Evolutionary conservation across 1,140 invertebrate genomes (phyloP).

Genomic region (Goniozus legneri): DNA sequence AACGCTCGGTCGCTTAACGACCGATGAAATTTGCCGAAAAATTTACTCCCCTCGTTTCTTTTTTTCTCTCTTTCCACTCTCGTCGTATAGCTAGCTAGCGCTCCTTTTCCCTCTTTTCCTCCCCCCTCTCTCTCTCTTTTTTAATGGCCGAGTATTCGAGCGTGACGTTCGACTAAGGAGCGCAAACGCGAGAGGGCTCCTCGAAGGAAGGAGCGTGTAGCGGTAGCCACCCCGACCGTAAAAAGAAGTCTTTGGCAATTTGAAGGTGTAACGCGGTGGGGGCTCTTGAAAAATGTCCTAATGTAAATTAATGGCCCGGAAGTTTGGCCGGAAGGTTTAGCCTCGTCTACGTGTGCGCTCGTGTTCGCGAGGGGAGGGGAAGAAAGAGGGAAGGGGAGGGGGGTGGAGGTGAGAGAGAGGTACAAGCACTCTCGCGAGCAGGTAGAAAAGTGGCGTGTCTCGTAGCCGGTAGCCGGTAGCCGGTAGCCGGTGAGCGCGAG

Average conservation of each 20-base stretch:
- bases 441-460: no score
- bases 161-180: slow-evolving; percentile 19
- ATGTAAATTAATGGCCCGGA: slow-evolving; percentile 44
- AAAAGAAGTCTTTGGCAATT: slow-evolving; percentile 29
- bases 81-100: no score
- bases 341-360: no score
- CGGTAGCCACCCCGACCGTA: no score
- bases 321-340: slow-evolving; percentile 33
- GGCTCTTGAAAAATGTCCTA: slow-evolving; percentile 40
- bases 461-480: no score
- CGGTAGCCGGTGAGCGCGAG: no score
- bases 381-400: slow-evolving; percentile 18
- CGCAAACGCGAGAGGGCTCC: slow-evolving; percentile 14
- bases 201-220: no score
- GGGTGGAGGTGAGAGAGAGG: background rate
- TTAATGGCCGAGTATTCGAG: slow-evolving; percentile 26
- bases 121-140: slow-evolving; percentile 11
- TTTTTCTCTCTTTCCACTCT: no score
- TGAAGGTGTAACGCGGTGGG: slow-evolving; percentile 22
- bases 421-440: background rate
- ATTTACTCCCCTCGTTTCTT: no score
- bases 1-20: slow-evolving; percentile 5
- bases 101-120: no score
- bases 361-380: no score
- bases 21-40: slow-evolving; percentile 21